Conservation (phyloP, 2,113 vertebrate genomes). For the Todiramphus chloris region DNA sequence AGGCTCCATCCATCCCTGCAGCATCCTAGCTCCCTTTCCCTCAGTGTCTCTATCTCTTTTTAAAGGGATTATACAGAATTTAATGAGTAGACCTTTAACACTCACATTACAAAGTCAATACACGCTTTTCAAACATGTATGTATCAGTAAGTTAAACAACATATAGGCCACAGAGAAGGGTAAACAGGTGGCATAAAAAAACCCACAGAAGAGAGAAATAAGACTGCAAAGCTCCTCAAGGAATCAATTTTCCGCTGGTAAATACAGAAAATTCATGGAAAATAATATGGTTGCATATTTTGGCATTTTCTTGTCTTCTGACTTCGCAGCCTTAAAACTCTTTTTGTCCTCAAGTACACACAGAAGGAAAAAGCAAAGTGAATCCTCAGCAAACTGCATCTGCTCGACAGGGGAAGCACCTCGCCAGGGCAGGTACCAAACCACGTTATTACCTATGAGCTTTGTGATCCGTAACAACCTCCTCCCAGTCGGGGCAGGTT, state of each 20-base stretch:
- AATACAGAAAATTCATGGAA: neutral
- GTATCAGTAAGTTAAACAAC: no score
- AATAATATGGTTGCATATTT: neutral
- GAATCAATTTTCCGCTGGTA: neutral
- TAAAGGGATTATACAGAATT: accelerated
- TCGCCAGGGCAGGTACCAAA: neutral
- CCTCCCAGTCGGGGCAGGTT: conserved; percentile 8
- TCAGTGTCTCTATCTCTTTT: neutral
- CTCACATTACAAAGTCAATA: accelerated
- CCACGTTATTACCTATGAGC: conserved; percentile 61
- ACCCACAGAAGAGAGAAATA: neutral
- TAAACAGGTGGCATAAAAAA: neutral
- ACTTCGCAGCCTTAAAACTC: neutral
- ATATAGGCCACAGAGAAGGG: neutral
- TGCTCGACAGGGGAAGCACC: neutral
- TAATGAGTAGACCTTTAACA: accelerated
- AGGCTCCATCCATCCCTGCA: neutral
- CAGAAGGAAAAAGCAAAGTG: neutral
- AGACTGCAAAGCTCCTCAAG: neutral
- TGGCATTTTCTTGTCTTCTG: neutral
- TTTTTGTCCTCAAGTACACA: accelerated
- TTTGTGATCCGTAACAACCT: conserved; percentile 72
- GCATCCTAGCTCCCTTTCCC: neutral
- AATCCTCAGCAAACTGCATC: neutral
- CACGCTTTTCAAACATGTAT: neutral